Base-by-base conservation (phyloP, 37 sponge, comb jelly and placozoan species). In the Beroe ovata region DNA sequence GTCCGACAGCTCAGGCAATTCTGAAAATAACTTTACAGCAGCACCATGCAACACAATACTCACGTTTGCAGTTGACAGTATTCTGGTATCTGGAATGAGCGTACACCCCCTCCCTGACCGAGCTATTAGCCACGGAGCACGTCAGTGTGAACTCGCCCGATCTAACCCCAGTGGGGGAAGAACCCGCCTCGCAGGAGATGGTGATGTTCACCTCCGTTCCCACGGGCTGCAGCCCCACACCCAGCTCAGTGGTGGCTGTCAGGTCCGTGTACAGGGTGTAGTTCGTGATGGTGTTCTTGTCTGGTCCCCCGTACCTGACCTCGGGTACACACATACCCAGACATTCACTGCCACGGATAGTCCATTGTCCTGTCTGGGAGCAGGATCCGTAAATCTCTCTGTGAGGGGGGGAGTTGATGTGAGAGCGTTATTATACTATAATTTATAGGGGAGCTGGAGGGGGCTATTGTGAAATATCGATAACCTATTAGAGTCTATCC, bases 61-160 rank as follows among this genome's bases (percentile, higher is more conserved):
- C 41, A 39, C 84, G 84, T 77, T 77, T 77, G 47, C 84, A 77
- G 84, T 77, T 42, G 28, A 77, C 84, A 4, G 28, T 19, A 19
- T 30, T 4, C 28, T 77, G 36, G 41, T 77, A 22, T 42, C 84
- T 8, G 84, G 38, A 42, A 28, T 77, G 84, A 23, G 36, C 54
- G 84, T 77, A 77, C 26, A 42, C 18, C 28, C 84, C 84, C 28
- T 20, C 41, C 18, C 16, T 36, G 1, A n/a, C 84, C 11, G 28
- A 42, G n/a, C 36, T 39, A 23, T 39, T 42, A 35, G 6, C 47
- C 26, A 77, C 84, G 1, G 38, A 18, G 38, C 84, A 77, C 25
- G 84, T 77, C 28, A 77, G 22, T n/a, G 26, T 39, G 47, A 77
- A 77, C 28, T 77, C 84, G 18, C 84, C 84, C 1, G 84, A 42